phyloP scores from a whole-genome alignment of 2,113 vertebrate genomes.

The Chaetorhynchus papuensis region DNA sequence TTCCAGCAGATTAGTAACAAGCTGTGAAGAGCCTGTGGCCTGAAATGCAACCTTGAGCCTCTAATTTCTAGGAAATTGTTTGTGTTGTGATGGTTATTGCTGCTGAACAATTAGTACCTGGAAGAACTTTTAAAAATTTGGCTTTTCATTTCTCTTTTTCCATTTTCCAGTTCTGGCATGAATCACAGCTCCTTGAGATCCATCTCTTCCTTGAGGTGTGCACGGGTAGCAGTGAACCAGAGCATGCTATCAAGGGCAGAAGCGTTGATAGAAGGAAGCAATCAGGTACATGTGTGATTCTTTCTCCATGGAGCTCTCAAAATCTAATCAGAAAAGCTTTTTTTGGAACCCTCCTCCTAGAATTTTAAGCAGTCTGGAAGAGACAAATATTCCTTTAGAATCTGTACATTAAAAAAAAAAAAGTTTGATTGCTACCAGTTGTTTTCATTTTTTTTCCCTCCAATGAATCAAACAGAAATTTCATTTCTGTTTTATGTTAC shows the following conservation, averaged over 20 bases:
- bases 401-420: not conserved
- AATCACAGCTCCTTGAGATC: not conserved
- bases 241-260: not conserved
- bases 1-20: constrained; percentile 15
- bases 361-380: not conserved
- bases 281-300: not conserved
- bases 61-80: constrained; percentile 13
- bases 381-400: not conserved
- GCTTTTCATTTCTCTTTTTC: constrained; percentile 11
- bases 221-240: not conserved
- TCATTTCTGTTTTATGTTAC: not conserved
- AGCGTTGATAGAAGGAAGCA: not conserved
- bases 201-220: not conserved
- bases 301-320: not conserved
- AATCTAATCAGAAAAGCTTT: not conserved
- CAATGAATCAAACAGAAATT: not conserved
- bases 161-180: not conserved
- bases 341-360: not conserved
- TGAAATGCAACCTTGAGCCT: constrained; percentile 24
- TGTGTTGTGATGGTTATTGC: constrained; percentile 5
- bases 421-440: not conserved
- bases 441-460: not conserved
- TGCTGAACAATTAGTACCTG: constrained; percentile 12
- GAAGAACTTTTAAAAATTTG: not conserved
- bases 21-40: not conserved